Percentiles rank a stretch among this genome's conserved stretches.
phyloP scores from a whole-genome alignment of 1,140 invertebrate genomes.

The Aphaenogaster ashmeadi region DNA sequence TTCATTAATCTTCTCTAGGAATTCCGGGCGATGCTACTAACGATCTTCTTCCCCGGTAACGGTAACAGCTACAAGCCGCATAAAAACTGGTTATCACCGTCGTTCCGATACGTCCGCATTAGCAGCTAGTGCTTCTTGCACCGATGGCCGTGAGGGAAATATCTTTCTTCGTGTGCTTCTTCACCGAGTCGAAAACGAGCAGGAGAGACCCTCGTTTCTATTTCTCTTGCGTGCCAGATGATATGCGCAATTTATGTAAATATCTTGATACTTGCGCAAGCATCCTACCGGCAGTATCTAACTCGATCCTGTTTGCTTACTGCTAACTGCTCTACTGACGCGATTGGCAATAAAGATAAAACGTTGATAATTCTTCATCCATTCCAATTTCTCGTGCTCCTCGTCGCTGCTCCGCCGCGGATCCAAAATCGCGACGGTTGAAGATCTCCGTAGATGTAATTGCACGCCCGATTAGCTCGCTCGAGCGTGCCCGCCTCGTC shows the following conservation, averaged over 20 bases:
- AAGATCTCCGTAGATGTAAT: background rate
- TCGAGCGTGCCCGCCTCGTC: constrained; percentile 22
- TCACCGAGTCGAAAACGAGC: background rate
- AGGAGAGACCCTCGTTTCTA: background rate
- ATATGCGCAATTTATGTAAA: background rate
- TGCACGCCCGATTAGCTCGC: constrained; percentile 23
- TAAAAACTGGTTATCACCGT: constrained; percentile 23
- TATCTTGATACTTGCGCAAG: background rate
- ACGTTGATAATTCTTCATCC: background rate
- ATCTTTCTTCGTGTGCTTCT: background rate
- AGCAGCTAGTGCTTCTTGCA: constrained; percentile 18
- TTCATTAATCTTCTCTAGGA: constrained; percentile 53
- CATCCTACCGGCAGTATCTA: constrained; percentile 4
- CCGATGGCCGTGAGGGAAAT: background rate
- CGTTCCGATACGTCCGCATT: constrained; percentile 11
- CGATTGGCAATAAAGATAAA: background rate
- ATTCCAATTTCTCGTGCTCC: background rate
- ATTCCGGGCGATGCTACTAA: constrained; percentile 46
- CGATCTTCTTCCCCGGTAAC: constrained; percentile 38
- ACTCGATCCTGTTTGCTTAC: background rate
- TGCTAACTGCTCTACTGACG: background rate
- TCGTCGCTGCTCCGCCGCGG: background rate
- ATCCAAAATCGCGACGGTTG: background rate
- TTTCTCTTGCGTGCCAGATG: constrained; percentile 5
- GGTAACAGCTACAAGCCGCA: constrained; percentile 30